These are phyloP conservation scores for Lophotriccus pileatus DNA, from an alignment of 2,797 vertebrate genomes.

Conservation along the genomic window DNA sequence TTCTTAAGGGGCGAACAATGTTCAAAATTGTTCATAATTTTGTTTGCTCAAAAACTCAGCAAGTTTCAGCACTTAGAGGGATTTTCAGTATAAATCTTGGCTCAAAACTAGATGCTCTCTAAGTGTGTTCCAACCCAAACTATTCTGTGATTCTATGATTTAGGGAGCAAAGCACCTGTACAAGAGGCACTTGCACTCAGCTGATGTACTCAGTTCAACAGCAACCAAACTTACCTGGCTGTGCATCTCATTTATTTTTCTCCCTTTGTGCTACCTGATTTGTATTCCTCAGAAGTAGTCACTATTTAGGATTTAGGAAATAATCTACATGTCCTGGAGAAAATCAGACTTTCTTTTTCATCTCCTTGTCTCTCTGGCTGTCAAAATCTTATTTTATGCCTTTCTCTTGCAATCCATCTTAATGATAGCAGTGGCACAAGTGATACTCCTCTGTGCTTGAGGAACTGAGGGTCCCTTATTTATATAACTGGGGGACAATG, in stretches of 20 bases:
- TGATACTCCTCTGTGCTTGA: neutral
- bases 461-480: neutral
- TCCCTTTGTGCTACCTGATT: neutral
- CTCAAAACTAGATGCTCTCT: neutral
- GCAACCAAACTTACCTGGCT: neutral
- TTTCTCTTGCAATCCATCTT: neutral
- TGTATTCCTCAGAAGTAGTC: neutral
- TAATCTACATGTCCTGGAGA: neutral
- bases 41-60: neutral
- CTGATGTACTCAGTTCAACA: neutral
- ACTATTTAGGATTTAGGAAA: neutral
- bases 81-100: neutral
- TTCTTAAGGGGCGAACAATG: fast-evolving
- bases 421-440: neutral
- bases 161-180: neutral
- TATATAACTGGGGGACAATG: neutral
- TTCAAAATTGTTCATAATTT: neutral
- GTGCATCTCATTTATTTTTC: neutral
- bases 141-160: neutral
- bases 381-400: constrained; percentile 22
- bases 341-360: neutral
- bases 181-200: neutral
- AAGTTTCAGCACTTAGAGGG: neutral
- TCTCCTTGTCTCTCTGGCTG: neutral
- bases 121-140: neutral